Evolutionary conservation across 1,140 invertebrate species (phyloP).

Genomic region (Heterodera carotae): DNA sequence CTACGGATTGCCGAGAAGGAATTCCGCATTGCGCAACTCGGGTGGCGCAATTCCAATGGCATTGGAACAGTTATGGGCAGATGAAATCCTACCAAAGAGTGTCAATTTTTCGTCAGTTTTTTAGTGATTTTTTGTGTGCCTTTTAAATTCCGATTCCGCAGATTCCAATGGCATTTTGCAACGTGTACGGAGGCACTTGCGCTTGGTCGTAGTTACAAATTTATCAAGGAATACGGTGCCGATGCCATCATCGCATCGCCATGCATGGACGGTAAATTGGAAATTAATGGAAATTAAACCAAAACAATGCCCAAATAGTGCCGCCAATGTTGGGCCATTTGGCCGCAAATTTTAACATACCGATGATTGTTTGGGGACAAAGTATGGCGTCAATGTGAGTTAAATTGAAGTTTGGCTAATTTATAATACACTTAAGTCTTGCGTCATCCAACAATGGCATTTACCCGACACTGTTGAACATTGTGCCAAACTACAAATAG

Average conservation of each 20-base stretch:
- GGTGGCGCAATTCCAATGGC: not conserved
- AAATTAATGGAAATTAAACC: not conserved
- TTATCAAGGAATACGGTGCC: not conserved
- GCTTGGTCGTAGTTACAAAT: not conserved
- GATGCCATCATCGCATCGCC: not conserved
- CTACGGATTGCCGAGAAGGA: not conserved
- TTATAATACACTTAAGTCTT: not conserved
- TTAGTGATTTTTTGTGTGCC: too few relatives aligned
- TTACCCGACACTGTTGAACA: not conserved
- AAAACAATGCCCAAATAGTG: not conserved
- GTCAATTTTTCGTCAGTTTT: not conserved
- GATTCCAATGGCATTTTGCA: not conserved
- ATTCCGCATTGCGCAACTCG: not conserved
- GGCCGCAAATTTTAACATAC: not conserved
- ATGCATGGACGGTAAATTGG: not conserved
- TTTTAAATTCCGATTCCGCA: not conserved
- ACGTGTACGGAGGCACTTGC: not conserved
- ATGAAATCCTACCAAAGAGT: not conserved
- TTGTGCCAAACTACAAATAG: constrained; percentile 1
- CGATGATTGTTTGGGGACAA: not conserved
- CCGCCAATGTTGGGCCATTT: not conserved
- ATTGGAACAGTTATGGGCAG: not conserved
- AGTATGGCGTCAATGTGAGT: not conserved
- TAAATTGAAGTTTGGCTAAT: not conserved
- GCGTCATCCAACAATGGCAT: not conserved